Percentiles rank a stretch among this genome's conserved stretches.
Evolutionary conservation across 2,888 invertebrate species (phyloP).

Genomic region (Agrotis ipsilon): DNA sequence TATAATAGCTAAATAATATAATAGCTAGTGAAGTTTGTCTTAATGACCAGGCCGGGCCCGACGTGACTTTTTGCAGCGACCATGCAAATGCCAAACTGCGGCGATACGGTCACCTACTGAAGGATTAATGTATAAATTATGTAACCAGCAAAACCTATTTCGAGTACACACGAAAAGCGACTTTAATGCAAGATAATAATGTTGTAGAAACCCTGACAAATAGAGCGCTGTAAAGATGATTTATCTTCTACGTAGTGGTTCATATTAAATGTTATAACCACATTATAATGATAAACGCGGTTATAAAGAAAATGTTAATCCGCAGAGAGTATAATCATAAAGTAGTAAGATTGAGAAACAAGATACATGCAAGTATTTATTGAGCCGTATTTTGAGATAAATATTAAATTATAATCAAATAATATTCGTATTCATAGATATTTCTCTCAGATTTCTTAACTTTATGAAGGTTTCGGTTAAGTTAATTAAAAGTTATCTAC

Average conservation of each 20-base stretch:
- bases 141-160: too few species aligned
- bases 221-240: neutral
- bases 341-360: neutral
- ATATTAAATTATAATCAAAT: neutral
- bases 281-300: neutral
- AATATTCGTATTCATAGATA: neutral
- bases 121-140: too few species aligned
- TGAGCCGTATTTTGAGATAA: neutral
- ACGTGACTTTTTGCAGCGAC: too few species aligned
- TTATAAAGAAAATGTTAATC: neutral
- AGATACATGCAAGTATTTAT: neutral
- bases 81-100: too few species aligned
- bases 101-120: too few species aligned
- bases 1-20: too few species aligned
- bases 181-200: too few species aligned
- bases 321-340: neutral
- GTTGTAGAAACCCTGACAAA: neutral
- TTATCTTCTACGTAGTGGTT: constrained; percentile 1
- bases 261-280: constrained; percentile 10
- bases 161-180: neutral
- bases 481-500: neutral
- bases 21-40: too few species aligned
- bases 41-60: too few species aligned
- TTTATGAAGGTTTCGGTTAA: neutral
- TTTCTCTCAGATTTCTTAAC: neutral